Percentiles rank a stretch among this genome's conserved stretches.
Evolutionary conservation across 35 echinoderm and acorn worm species (phyloP).

Genomic region (Apostichopus californicus): DNA sequence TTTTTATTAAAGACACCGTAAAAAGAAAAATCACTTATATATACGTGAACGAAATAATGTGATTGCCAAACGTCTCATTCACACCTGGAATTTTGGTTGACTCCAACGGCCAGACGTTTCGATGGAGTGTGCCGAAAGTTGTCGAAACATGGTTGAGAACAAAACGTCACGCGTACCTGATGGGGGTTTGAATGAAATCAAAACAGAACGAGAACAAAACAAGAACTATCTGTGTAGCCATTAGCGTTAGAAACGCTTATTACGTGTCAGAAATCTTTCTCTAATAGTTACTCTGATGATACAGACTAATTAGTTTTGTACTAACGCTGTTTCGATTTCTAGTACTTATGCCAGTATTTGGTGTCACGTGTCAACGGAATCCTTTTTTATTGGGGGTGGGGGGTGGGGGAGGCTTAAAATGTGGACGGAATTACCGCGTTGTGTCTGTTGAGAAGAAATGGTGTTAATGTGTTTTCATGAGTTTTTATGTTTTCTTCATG

Average conservation of each 20-base stretch:
- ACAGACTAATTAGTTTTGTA: background rate
- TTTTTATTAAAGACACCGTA: background rate
- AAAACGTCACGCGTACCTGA: constrained; percentile 18
- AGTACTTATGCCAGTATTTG: too few species aligned
- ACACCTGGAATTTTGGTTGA: constrained; percentile 5
- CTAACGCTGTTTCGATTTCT: too few species aligned
- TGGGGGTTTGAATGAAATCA: constrained; percentile 17
- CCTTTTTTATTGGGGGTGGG: too few species aligned
- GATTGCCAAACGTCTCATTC: background rate
- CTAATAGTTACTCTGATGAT: background rate
- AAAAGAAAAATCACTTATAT: background rate
- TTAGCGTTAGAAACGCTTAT: background rate
- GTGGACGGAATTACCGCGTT: too few species aligned
- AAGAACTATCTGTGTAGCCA: background rate
- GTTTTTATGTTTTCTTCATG: too few species aligned
- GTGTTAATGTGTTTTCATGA: too few species aligned
- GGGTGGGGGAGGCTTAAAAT: too few species aligned
- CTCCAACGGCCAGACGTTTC: constrained; percentile 3
- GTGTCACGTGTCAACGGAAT: too few species aligned
- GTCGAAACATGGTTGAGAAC: constrained; percentile 26
- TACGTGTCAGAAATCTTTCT: background rate
- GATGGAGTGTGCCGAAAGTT: constrained; percentile 21
- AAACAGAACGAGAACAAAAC: background rate
- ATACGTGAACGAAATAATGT: background rate
- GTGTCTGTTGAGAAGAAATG: too few species aligned